phyloP scores from a whole-genome alignment of 2,113 vertebrate genomes.

The Trichomycterus rosablanca region DNA sequence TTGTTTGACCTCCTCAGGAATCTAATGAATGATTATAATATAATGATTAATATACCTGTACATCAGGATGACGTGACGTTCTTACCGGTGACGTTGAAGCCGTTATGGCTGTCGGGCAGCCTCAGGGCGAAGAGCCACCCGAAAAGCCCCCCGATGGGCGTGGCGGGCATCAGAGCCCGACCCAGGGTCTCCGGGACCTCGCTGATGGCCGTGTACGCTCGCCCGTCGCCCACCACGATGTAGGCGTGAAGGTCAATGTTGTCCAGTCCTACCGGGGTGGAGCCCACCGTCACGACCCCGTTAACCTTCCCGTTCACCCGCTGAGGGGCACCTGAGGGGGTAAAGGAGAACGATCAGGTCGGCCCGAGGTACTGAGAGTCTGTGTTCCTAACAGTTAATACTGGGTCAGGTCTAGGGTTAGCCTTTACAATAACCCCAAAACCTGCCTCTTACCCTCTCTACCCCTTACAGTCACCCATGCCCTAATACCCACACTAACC shows the following conservation, averaged over 20 bases:
- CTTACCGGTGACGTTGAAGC: slow-evolving; percentile 86
- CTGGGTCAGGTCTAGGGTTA: too few species aligned
- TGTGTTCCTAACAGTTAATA: too few species aligned
- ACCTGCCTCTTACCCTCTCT: too few species aligned
- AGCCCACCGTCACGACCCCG: slow-evolving; percentile 76
- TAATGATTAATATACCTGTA: too few species aligned
- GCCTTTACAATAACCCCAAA: too few species aligned
- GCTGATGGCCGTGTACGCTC: slow-evolving; percentile 89
- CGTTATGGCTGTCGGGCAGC: slow-evolving; percentile 80
- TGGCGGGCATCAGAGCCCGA: slow-evolving; percentile 81
- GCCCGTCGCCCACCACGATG: slow-evolving; percentile 86
- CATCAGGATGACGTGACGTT: too few species aligned
- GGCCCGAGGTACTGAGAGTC: too few species aligned
- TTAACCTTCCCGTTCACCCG: slow-evolving; percentile 92
- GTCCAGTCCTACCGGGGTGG: slow-evolving; percentile 60
- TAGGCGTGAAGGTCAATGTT: slow-evolving; percentile 86
- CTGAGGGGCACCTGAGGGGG: slow-evolving; percentile 77
- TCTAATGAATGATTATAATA: too few species aligned
- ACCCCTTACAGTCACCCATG: too few species aligned
- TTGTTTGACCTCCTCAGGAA: too few species aligned
- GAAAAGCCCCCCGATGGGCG: slow-evolving; percentile 82
- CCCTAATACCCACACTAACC: too few species aligned
- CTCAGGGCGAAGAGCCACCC: slow-evolving; percentile 94
- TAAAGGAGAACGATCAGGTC: background rate
- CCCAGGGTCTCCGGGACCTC: slow-evolving; percentile 79